Base-by-base conservation (phyloP, 2,113 vertebrate genomes). In the Gnathonemus echidnorhynchus region DNA sequence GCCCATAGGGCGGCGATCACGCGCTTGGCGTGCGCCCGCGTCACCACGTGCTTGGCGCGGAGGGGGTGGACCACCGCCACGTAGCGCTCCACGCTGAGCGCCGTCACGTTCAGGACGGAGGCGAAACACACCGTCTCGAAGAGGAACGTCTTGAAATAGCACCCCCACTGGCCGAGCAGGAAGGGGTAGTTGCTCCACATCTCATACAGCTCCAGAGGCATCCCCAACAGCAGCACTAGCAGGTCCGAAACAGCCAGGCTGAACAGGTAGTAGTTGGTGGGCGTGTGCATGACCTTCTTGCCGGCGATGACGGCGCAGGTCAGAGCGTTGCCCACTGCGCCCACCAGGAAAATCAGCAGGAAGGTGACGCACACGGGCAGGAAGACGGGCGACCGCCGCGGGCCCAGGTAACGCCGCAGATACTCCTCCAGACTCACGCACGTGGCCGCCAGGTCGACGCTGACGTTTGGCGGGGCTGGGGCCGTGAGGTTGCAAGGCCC, bases 231-330 rank as follows among this genome's bases (percentile, higher is more conserved):
- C 49, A 99, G 96, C 90, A 98, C 97, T 92, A 99, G 94, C 92
- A 99, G 96, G 95, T 99, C 98, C 0, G 98, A 98, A 85, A 97
- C 88, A 0, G 98, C 97, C 91, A 99, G 94, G 93, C 98, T 99
- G 95, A 99, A 97, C 56, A 99, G 94, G 94, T 99, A 99, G 93
- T 97, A 98, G 95, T 99, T 98, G 88, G 98, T 99, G 66, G 98
- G 97, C 0, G 97, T 98, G 93, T 96, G 95, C 98, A 99, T 98
- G 91, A 98, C 95, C 19, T 96, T 97, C 94, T 99, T 95, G 90
- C 94, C 95, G 5, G 97, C 92, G 91, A 99, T 98, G 91, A 99
- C 97, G 0, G 93, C 92, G 92, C 98, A 99, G 5, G 98, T 99
- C 39, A 99, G 95, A 0, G 90, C 92, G 31, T 99, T 99, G 42